These are phyloP conservation scores for Heliothis subflexa DNA, from an alignment of 1,140 invertebrate genomes.

Conservation along the genomic window DNA sequence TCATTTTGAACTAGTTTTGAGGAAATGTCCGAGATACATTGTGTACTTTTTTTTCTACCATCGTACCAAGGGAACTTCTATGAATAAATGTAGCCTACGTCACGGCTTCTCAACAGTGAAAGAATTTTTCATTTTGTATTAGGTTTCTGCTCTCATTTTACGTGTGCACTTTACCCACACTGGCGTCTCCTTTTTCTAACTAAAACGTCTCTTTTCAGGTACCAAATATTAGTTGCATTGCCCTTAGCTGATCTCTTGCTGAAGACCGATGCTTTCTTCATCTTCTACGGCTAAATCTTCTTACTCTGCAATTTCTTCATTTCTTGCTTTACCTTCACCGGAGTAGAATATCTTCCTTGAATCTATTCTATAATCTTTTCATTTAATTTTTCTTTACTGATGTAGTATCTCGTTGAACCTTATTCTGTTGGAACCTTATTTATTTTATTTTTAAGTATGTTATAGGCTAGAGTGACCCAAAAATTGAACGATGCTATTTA, in stretches of 20 bases:
- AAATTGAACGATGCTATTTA: too few relatives aligned
- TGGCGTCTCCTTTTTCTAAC: background rate
- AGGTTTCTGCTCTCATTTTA: too few relatives aligned
- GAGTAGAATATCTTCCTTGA: background rate
- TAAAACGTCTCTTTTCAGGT: background rate
- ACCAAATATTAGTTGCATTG: background rate
- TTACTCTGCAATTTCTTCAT: background rate
- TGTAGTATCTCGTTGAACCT: background rate
- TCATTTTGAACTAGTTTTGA: conserved; percentile 4
- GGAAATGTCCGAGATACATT: conserved; percentile 2
- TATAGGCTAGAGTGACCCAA: too few relatives aligned
- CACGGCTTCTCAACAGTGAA: too few relatives aligned
- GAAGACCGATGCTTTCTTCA: conserved; percentile 1
- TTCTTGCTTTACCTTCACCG: background rate
- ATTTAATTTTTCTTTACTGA: background rate
- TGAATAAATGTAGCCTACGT: too few relatives aligned
- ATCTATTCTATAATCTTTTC: background rate
- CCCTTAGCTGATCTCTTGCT: background rate
- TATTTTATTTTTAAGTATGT: too few relatives aligned
- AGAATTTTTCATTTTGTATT: too few relatives aligned
- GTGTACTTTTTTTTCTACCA: too few relatives aligned
- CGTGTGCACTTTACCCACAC: too few relatives aligned
- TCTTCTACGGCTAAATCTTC: background rate
- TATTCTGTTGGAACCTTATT: too few relatives aligned
- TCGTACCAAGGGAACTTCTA: too few relatives aligned